Evolutionary conservation across 23 tunicate genomes (phyloP), one percentile per base, ranked within the genome.

Genomic region (Ciona savignyi): DNA sequence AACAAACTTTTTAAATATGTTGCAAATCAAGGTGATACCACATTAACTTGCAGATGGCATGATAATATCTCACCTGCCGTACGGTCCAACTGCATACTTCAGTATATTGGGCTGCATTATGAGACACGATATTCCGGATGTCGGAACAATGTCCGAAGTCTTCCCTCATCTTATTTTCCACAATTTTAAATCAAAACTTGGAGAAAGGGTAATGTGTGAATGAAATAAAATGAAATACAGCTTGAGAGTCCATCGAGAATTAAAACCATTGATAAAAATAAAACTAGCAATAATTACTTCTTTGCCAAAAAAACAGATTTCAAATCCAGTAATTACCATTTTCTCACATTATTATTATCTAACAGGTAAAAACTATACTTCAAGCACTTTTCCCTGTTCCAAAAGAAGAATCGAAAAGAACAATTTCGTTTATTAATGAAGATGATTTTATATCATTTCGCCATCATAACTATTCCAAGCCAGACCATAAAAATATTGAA

Each of bases 71-170:
- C 99, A 95, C 66, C 76, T 95, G 23, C 99, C 99, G 27, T 95
- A 75, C 34, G 99, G 99, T 0, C 99, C 99, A 11, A 95, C 99
- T 0, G 96, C 99, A 19, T 95, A 95, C 74, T 88, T 95, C 78
- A 95, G 80, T 30, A 27, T 95, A 62, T 84, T 92, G 4, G 84
- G 77, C 34, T 80, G 85, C 65, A 74, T 95, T 26, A 82, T 88
- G 95, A 78, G 99, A n/a, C 99, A 95, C 63, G 96, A 88, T 51
- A 95, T 95, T 26, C 96, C 96, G 15, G 72, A 80, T 76, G 85
- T 84, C 61, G 96, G 90, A 0, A 95, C 86, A 11, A 95, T 95
- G 99, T 81, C 89, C 4, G 99, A 95, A 77, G 99, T 95, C 22
- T 88, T 67, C 63, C 99, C 99, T 15, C 93, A 95, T 80, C 77